Evolutionary conservation across 1,140 invertebrate species (phyloP), one percentile per base, ranked within the genome.

Genomic region (Drosophila lacertosa): DNA sequence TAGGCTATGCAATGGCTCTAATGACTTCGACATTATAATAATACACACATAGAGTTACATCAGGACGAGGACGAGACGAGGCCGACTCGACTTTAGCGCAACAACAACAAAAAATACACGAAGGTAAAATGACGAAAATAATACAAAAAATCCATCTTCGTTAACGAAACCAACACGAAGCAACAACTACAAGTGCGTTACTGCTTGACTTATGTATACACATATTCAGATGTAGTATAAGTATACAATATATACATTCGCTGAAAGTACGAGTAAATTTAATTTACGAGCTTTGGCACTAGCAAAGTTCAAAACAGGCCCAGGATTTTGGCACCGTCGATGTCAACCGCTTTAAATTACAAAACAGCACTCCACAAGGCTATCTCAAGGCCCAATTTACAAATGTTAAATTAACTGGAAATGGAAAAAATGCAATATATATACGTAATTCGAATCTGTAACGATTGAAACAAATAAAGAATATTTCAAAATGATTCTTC

Each of bases 1-100:
- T 84, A 86, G 82, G 81, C 81, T 84, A 84, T 84, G 81, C 81
- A 88, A 62, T 81, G 77, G 62, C 65, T 81, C 82, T 86, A 88
- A 86, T 81, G 81, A 76, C 77, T 88, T 74, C 66, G 74, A 73
- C 82, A 82, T 86, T 86, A 88, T 88, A 72, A 72, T 69, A 73
- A 63, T 78, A 59, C 57, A 62, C 57, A 69, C 73, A 68, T 51
- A 55, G 44, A 62, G 42, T 26, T 48, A 35, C 45, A 20, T 13
- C 35, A 33, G 39, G 45, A 44, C 73, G 63, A 81, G 73, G 74
- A 72, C 77, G 55, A 60, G 74, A 68, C 71, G 68, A 86, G 82
- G 82, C 55, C 81, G 64, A 44, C 53, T 2, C 55, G 32, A 48
- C 35, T 57, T 66, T 5, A 67, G 26, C 60, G 42, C 55, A 62